Percentiles rank a stretch among this genome's conserved stretches.
Evolutionary conservation across 2,888 invertebrate genomes (phyloP).

Genomic region (Caenorhabditis sp.): DNA sequence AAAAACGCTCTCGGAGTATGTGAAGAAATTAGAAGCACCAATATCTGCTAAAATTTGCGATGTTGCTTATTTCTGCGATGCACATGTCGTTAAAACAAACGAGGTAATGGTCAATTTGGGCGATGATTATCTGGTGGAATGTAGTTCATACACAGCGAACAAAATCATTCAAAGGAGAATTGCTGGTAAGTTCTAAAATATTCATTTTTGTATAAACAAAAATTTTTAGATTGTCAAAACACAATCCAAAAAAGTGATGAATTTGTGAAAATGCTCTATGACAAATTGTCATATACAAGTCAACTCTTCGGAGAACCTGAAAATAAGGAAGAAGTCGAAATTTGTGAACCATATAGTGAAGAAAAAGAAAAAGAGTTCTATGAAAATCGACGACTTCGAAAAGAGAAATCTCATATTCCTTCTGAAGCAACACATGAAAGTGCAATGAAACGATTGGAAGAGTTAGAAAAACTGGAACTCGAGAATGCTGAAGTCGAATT

Average conservation of each 20-base stretch:
- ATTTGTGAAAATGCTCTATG: conserved; percentile 15
- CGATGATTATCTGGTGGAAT: conserved; percentile 14
- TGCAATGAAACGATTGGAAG: conserved; percentile 17
- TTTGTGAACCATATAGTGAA: conserved; percentile 28
- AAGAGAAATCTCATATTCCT: neutral
- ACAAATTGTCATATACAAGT: conserved; percentile 17
- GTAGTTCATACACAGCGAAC: conserved; percentile 18
- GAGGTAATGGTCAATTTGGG: conserved; percentile 24
- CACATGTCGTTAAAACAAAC: conserved; percentile 26
- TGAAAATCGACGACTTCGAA: neutral
- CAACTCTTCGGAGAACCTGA: conserved; percentile 2
- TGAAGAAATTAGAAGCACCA: neutral
- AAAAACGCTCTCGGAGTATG: neutral
- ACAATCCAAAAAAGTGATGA: conserved; percentile 11
- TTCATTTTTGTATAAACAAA: no score
- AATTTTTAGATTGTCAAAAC: conserved; percentile 2
- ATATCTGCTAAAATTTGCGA: conserved; percentile 8
- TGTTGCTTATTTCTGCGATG: conserved; percentile 31
- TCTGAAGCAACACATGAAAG: neutral
- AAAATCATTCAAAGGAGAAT: conserved; percentile 16
- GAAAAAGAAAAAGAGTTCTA: conserved; percentile 5
- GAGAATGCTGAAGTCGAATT: conserved; percentile 8
- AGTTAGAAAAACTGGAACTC: conserved; percentile 14
- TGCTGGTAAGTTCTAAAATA: neutral
- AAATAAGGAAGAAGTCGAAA: conserved; percentile 14